A percentile compares a stretch with the other conserved stretches of the same genome.
Evolutionary conservation across 2,888 invertebrate species (phyloP).

Genomic region (Melanostoma scalare): DNA sequence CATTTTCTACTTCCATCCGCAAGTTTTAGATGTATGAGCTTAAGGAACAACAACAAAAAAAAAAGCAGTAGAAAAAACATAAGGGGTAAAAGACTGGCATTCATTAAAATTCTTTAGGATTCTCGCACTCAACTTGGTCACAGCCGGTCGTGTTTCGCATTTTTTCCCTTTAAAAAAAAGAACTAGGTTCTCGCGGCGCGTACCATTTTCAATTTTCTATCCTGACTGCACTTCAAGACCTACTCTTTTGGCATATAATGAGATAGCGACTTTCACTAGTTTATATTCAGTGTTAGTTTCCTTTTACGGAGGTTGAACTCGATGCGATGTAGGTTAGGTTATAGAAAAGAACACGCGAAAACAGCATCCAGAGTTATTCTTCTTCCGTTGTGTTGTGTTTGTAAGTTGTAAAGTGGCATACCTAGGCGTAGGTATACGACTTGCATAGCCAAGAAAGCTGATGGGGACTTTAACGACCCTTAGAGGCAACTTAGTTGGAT

Average conservation of each 20-base stretch:
- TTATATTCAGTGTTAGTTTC: not conserved
- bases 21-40: not conserved
- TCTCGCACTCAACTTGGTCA: conserved; percentile 45
- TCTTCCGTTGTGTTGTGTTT: conserved; percentile 22
- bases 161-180: not conserved
- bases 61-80: not conserved
- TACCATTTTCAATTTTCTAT: conserved; percentile 53
- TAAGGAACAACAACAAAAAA: not conserved
- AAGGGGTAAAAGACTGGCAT: conserved; percentile 5
- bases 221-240: conserved; percentile 20
- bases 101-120: conserved; percentile 64
- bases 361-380: conserved; percentile 8
- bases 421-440: conserved; percentile 28
- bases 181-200: conserved; percentile 1
- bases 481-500: conserved; percentile 15
- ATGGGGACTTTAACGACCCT: not conserved
- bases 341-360: conserved; percentile 10
- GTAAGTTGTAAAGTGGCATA: conserved; percentile 34
- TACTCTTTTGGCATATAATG: conserved; percentile 16
- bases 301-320: conserved; percentile 40
- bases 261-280: conserved; percentile 34
- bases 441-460: conserved; percentile 23
- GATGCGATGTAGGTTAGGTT: conserved; percentile 48
- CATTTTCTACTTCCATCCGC: not conserved
- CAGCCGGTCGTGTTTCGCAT: conserved; percentile 55